Conservation (phyloP, 1,140 invertebrate species). For the Drosophila carrolli region DNA sequence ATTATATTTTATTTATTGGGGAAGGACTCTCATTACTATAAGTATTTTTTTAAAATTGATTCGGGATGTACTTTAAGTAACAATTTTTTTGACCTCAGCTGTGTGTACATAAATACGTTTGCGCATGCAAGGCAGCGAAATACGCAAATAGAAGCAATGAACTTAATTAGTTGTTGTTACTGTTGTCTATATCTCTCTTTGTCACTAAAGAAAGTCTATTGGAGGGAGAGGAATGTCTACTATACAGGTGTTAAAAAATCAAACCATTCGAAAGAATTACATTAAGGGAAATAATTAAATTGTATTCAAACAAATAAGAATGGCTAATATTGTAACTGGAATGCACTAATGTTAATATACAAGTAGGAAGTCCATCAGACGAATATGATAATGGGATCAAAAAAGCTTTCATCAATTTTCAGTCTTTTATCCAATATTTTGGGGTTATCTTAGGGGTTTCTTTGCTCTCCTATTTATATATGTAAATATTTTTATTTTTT, state of each 20-base stretch:
- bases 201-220: constrained; percentile 17
- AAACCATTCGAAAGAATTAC: not conserved
- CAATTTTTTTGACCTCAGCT: not conserved
- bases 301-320: not conserved
- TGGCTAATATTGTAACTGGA: not conserved
- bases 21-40: too few relatives aligned
- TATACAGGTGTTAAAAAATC: constrained; percentile 5
- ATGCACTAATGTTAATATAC: not conserved
- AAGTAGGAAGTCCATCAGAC: too few relatives aligned
- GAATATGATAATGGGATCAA: too few relatives aligned
- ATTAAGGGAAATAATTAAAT: constrained; percentile 1
- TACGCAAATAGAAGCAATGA: constrained; percentile 81
- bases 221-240: constrained; percentile 1
- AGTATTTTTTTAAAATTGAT: not conserved
- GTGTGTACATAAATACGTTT: constrained; percentile 21
- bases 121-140: constrained; percentile 60
- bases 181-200: constrained; percentile 27
- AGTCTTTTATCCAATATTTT: too few relatives aligned
- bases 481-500: too few relatives aligned
- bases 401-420: too few relatives aligned
- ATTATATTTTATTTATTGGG: too few relatives aligned
- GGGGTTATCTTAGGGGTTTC: too few relatives aligned
- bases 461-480: too few relatives aligned
- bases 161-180: constrained; percentile 81
- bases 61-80: not conserved